A percentile compares a stretch with the other conserved stretches of the same genome.
Conservation (phyloP, 2,113 vertebrate species). For the Oreocharis arfaki region DNA sequence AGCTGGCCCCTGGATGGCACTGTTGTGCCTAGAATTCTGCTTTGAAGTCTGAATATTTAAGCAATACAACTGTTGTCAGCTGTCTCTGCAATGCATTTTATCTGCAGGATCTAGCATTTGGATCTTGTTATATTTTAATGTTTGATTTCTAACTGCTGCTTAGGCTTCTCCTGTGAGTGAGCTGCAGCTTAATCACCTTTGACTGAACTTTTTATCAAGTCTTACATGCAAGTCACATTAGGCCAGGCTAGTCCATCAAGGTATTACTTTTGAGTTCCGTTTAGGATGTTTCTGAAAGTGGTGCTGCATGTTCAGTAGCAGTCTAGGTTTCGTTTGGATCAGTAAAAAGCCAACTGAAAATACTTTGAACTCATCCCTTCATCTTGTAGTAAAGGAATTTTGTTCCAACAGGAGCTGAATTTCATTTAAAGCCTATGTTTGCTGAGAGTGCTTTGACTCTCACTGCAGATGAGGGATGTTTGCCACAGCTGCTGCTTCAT, state of each 20-base stretch:
- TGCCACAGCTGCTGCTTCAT: neutral
- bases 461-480: neutral
- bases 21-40: constrained; percentile 49
- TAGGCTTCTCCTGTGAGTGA: neutral
- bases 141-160: neutral
- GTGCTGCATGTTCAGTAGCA: neutral
- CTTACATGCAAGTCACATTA: neutral
- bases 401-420: neutral
- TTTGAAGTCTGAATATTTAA: neutral
- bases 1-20: constrained; percentile 63
- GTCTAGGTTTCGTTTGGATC: neutral
- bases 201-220: neutral
- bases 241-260: neutral
- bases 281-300: neutral
- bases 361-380: neutral
- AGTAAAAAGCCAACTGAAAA: neutral
- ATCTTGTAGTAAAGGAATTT: neutral
- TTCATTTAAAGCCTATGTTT: neutral
- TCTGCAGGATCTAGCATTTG: neutral
- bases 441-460: neutral
- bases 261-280: neutral
- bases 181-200: neutral
- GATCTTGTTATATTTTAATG: neutral
- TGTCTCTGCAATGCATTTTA: neutral
- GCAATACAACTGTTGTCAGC: neutral